Percentiles rank a stretch among this genome's conserved stretches.
Evolutionary conservation across 2,113 vertebrate species (phyloP).

Genomic region (Callithrix jacchus): DNA sequence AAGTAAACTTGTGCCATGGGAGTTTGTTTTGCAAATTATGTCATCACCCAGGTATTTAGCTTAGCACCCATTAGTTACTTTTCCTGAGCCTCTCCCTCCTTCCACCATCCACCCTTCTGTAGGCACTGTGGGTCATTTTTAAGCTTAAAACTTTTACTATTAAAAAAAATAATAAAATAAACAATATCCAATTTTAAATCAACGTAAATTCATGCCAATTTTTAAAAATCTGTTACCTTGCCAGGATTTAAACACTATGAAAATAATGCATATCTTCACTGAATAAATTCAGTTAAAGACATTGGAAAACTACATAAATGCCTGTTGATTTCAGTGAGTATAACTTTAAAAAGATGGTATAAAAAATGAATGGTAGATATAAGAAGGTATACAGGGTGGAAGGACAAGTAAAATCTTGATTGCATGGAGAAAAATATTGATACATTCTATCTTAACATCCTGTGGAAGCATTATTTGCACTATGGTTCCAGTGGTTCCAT

Average conservation of each 20-base stretch:
- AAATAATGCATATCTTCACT: background rate
- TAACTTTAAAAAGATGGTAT: background rate
- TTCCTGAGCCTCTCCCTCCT: too few relatives aligned
- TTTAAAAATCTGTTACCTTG: background rate
- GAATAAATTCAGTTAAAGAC: background rate
- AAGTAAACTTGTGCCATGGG: too few relatives aligned
- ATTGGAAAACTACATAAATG: background rate
- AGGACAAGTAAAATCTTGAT: background rate
- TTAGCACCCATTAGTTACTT: too few relatives aligned
- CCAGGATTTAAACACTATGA: background rate
- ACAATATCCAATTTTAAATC: background rate
- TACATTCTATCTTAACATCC: fast-evolving
- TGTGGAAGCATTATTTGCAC: background rate
- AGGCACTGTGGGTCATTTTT: background rate
- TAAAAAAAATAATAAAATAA: background rate
- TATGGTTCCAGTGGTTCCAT: fast-evolving
- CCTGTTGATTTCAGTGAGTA: background rate
- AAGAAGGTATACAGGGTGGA: background rate
- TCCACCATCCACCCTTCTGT: too few relatives aligned
- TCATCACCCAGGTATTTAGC: too few relatives aligned
- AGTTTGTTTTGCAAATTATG: too few relatives aligned
- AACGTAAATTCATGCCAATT: background rate
- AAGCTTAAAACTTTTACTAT: background rate
- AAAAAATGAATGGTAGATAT: background rate
- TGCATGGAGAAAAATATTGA: background rate